Conservation (phyloP, 1,140 invertebrate genomes). For the silkworm (Bombyx mori) region DNA sequence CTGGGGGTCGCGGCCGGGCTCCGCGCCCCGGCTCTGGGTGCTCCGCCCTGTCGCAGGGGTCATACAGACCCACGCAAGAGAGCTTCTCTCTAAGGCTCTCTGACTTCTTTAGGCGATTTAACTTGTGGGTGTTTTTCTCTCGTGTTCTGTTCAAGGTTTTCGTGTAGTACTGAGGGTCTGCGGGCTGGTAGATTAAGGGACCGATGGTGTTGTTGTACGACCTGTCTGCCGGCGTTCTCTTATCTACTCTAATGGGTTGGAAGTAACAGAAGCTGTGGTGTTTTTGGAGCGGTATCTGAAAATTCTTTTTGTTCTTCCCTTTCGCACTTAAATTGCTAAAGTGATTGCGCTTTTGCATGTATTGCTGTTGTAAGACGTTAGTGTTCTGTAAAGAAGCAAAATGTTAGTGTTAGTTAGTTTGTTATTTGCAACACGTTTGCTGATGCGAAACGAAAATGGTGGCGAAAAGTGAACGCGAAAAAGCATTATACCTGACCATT, state of each 20-base stretch:
- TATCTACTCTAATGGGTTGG: slow-evolving; percentile 72
- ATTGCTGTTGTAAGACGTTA: slow-evolving; percentile 70
- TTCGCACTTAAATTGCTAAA: slow-evolving; percentile 60
- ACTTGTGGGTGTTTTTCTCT: slow-evolving; percentile 59
- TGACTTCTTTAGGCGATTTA: slow-evolving; percentile 63
- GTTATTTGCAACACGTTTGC: background rate
- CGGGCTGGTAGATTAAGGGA: slow-evolving; percentile 52
- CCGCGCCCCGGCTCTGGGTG: slow-evolving; percentile 69
- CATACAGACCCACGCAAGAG: slow-evolving; percentile 64
- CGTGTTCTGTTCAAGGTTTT: slow-evolving; percentile 63
- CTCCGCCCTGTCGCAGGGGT: slow-evolving; percentile 56
- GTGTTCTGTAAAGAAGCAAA: slow-evolving; percentile 64
- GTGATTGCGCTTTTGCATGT: slow-evolving; percentile 66
- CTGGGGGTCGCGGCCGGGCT: slow-evolving; percentile 12
- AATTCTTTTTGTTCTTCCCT: slow-evolving; percentile 72
- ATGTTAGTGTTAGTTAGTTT: background rate
- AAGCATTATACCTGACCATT: slow-evolving; percentile 51
- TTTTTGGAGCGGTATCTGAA: slow-evolving; percentile 76
- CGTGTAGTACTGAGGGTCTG: slow-evolving; percentile 58
- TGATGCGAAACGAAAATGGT: too few species aligned
- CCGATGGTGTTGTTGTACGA: slow-evolving; percentile 67
- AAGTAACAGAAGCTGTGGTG: slow-evolving; percentile 79
- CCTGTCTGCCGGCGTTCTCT: slow-evolving; percentile 54
- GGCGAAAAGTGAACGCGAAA: background rate
- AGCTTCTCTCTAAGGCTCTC: slow-evolving; percentile 66